These are phyloP conservation scores for Drosophila mettleri DNA, from an alignment of 2,888 invertebrate genomes.

Conservation along the genomic window DNA sequence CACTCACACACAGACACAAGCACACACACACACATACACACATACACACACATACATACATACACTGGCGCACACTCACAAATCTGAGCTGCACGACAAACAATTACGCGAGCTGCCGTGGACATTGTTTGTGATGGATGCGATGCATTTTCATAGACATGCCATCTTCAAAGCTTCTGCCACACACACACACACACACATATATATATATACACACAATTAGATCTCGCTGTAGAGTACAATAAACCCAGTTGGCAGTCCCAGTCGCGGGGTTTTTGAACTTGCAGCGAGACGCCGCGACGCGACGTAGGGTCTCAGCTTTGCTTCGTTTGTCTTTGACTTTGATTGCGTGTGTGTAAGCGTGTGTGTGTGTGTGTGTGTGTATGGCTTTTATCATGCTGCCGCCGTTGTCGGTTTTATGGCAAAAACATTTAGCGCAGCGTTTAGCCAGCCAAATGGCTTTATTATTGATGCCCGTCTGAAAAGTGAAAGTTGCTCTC, in stretches of 20 bases:
- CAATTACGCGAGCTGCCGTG: constrained; percentile 68
- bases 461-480: constrained; percentile 67
- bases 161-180: constrained; percentile 55
- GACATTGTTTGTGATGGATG: constrained; percentile 69
- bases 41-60: constrained; percentile 9
- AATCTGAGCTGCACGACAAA: constrained; percentile 63
- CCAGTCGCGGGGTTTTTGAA: constrained; percentile 72
- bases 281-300: constrained; percentile 52
- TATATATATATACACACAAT: constrained; percentile 49
- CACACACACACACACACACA: constrained; percentile 7
- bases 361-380: constrained; percentile 8
- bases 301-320: constrained; percentile 49
- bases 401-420: constrained; percentile 62
- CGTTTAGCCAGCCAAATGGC: constrained; percentile 70
- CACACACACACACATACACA: constrained; percentile 18
- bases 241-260: constrained; percentile 72
- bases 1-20: constrained; percentile 30
- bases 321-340: constrained; percentile 47
- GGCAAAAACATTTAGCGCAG: constrained; percentile 70
- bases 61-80: constrained; percentile 3
- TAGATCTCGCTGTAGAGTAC: constrained; percentile 69
- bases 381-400: constrained; percentile 49
- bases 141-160: constrained; percentile 75
- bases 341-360: constrained; percentile 43
- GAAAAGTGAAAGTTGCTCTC: constrained; percentile 57